Evolutionary conservation across 2,113 vertebrate genomes (phyloP).

Genomic region (Myiagra hebetior): DNA sequence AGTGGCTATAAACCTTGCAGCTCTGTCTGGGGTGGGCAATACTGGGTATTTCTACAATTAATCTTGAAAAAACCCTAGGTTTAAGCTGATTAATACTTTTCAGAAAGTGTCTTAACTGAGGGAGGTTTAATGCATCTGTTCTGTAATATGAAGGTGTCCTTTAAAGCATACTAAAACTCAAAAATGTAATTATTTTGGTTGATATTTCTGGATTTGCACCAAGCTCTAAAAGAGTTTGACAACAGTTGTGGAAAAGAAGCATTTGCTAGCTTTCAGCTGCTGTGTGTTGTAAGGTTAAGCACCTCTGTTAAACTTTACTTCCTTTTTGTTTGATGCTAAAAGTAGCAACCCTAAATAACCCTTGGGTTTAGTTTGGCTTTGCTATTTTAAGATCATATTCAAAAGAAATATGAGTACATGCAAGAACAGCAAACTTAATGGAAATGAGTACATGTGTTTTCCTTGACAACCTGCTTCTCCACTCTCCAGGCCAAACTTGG

Average conservation of each 20-base stretch:
- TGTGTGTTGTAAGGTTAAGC: neutral
- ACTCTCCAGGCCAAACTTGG: neutral
- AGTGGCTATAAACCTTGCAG: neutral
- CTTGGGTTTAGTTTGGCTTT: neutral
- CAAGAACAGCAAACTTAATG: neutral
- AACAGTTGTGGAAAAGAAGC: neutral
- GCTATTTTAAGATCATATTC: neutral
- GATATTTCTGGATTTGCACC: neutral
- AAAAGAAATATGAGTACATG: neutral
- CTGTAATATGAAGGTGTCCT: neutral
- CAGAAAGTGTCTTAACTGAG: neutral
- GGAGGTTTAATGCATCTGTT: neutral
- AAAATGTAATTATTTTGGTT: neutral
- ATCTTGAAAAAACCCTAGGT: neutral
- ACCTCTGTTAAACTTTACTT: neutral
- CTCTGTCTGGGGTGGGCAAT: neutral
- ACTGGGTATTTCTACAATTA: neutral
- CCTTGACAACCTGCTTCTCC: neutral
- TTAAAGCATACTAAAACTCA: neutral
- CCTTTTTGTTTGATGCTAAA: neutral
- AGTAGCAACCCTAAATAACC: neutral
- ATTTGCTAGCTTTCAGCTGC: neutral
- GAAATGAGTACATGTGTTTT: neutral
- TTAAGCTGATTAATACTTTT: neutral
- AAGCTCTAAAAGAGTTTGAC: neutral